These are phyloP conservation scores for Hirtodrosophila trivittata DNA, from an alignment of 2,888 invertebrate species.

Conservation along the genomic window DNA sequence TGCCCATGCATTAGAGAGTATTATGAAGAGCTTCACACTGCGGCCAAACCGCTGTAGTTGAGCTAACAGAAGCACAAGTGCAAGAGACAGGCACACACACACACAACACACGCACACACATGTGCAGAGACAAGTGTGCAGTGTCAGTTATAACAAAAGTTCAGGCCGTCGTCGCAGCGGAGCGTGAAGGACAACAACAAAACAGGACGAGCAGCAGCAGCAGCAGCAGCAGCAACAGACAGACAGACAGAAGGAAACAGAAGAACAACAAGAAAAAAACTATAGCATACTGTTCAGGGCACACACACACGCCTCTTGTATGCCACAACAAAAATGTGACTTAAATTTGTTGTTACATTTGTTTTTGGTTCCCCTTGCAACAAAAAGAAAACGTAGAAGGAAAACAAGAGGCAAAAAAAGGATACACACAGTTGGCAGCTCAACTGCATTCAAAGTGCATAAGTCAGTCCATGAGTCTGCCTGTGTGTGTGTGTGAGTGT, in stretches of 20 bases:
- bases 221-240: too few relatives aligned
- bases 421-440: conserved; percentile 50
- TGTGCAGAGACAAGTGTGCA: conserved; percentile 25
- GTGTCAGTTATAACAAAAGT: conserved; percentile 58
- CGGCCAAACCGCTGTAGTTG: conserved; percentile 32
- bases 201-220: conserved; percentile 12
- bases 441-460: conserved; percentile 72
- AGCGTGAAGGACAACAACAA: conserved; percentile 57
- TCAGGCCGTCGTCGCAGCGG: conserved; percentile 42
- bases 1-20: conserved; percentile 64
- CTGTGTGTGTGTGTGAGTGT: too few relatives aligned
- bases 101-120: conserved; percentile 17
- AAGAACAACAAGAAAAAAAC: conserved; percentile 15
- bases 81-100: background rate
- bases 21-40: conserved; percentile 49
- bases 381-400: too few relatives aligned
- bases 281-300: conserved; percentile 40
- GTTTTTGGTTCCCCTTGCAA: conserved; percentile 13
- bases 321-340: conserved; percentile 55
- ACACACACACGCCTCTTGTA: conserved; percentile 32
- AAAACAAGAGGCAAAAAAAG: too few relatives aligned
- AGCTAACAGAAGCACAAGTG: conserved; percentile 8
- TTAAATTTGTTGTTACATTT: conserved; percentile 64
- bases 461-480: conserved; percentile 67
- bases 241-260: conserved; percentile 11